Conservation (phyloP, 2,888 invertebrate genomes). For the Pristionchus maxplancki region DNA sequence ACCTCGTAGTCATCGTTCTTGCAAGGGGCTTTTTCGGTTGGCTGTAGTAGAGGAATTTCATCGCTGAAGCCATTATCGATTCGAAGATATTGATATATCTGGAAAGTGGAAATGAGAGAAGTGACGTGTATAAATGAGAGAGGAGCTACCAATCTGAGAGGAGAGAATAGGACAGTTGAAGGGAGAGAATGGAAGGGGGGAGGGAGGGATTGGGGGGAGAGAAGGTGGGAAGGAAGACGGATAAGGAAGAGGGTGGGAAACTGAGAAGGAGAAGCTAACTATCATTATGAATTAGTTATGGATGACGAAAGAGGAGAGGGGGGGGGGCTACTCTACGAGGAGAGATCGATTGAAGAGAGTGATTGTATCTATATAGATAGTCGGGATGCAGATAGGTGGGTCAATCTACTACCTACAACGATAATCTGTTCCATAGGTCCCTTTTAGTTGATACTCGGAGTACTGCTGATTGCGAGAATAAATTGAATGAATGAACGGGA, state of each 20-base stretch:
- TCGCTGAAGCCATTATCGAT: slow-evolving; percentile 70
- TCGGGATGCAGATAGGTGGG: too few species aligned
- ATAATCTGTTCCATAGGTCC: too few species aligned
- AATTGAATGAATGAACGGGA: too few species aligned
- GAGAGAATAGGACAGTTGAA: background rate
- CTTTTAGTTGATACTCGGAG: too few species aligned
- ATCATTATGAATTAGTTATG: slow-evolving; percentile 23
- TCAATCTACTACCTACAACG: too few species aligned
- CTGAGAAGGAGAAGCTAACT: slow-evolving; percentile 15
- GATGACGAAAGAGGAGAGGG: background rate
- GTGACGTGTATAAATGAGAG: background rate
- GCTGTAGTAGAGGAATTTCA: slow-evolving; percentile 75
- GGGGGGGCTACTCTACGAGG: too few species aligned
- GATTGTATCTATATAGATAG: too few species aligned
- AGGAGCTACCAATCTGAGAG: slow-evolving; percentile 10
- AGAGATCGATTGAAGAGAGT: too few species aligned
- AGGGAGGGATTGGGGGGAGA: slow-evolving; percentile 28
- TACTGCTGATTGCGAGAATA: too few species aligned
- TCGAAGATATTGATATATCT: background rate
- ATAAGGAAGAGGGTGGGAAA: background rate
- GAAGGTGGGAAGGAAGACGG: slow-evolving; percentile 29
- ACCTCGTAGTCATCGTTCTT: slow-evolving; percentile 55
- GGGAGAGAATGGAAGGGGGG: background rate
- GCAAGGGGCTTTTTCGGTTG: slow-evolving; percentile 62
- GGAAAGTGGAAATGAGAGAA: background rate